phyloP scores from a whole-genome alignment of 2,797 vertebrate genomes.

The Megalops cyprinoides region DNA sequence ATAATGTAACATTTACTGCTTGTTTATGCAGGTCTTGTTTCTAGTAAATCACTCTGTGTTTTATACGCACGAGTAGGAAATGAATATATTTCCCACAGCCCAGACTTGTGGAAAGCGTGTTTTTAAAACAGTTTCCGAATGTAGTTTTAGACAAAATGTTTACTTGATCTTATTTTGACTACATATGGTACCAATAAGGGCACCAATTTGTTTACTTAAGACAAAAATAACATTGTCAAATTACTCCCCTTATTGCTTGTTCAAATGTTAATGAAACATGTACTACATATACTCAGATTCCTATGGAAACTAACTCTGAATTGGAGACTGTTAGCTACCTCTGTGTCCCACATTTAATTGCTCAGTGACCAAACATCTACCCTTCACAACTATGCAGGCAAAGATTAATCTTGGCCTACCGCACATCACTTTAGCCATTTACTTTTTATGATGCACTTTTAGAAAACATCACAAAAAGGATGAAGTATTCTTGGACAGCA shows the following conservation, averaged over 20 bases:
- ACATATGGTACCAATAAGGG: slow-evolving; percentile 1
- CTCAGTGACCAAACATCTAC: background rate
- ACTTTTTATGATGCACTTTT: background rate
- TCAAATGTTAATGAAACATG: background rate
- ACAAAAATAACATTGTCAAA: slow-evolving; percentile 20
- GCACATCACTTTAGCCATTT: background rate
- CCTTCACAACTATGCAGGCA: background rate
- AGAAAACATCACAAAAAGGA: background rate
- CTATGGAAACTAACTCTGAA: background rate
- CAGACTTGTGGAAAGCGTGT: slow-evolving; percentile 4
- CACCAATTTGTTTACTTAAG: slow-evolving; percentile 13
- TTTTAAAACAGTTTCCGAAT: slow-evolving; percentile 14
- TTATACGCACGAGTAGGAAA: slow-evolving; percentile 15
- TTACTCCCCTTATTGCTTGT: background rate
- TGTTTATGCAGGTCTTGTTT: slow-evolving; percentile 34
- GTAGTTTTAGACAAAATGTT: slow-evolving; percentile 1
- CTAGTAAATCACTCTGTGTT: slow-evolving; percentile 8
- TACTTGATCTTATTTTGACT: background rate
- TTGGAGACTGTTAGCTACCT: background rate
- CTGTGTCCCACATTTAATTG: background rate
- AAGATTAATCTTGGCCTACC: background rate
- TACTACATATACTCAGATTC: background rate
- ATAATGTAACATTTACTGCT: slow-evolving; percentile 28
- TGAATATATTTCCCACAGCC: slow-evolving; percentile 29
- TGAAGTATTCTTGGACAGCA: slow-evolving; percentile 4